Percentiles rank a stretch among this genome's conserved stretches.
Conservation (phyloP, 2,888 invertebrate genomes). For the Ectobius pallidus region DNA sequence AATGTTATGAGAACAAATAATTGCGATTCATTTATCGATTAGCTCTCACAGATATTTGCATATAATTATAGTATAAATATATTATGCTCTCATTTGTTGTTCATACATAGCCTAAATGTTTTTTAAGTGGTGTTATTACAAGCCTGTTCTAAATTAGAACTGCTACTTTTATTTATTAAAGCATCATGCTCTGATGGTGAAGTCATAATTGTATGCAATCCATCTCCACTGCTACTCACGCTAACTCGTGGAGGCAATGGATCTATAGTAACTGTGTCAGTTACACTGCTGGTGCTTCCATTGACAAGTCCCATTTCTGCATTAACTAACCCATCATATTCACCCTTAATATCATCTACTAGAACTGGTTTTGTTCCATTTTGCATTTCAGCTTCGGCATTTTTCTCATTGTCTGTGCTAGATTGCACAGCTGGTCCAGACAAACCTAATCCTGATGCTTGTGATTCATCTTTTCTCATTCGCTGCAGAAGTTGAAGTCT, state of each 20-base stretch:
- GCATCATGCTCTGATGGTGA: slow-evolving; percentile 65
- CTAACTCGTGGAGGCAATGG: slow-evolving; percentile 18
- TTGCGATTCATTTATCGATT: not conserved
- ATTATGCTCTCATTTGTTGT: not conserved
- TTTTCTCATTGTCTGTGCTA: slow-evolving; percentile 23
- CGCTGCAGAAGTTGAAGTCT: slow-evolving; percentile 19
- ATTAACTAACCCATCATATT: not conserved
- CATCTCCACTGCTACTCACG: slow-evolving; percentile 31
- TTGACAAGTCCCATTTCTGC: slow-evolving; percentile 23
- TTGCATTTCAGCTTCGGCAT: slow-evolving; percentile 21
- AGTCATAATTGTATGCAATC: slow-evolving; percentile 51
- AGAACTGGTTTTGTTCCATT: slow-evolving; percentile 19
- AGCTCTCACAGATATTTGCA: slow-evolving; percentile 5
- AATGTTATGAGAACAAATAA: not conserved
- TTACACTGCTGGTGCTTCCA: slow-evolving; percentile 1
- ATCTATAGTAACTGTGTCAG: not conserved
- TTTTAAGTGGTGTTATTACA: not conserved
- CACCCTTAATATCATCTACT: not conserved
- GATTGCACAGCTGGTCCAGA: slow-evolving; percentile 14
- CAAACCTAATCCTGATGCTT: slow-evolving; percentile 9
- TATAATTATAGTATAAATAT: not conserved
- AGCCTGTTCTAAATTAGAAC: slow-evolving; percentile 13
- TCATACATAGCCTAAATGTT: not conserved
- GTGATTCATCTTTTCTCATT: slow-evolving; percentile 35
- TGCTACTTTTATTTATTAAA: slow-evolving; percentile 53